Evolutionary conservation across 2,113 vertebrate species (phyloP), one percentile per base, ranked within the genome.

Genomic region (Cyanoderma ruficeps): DNA sequence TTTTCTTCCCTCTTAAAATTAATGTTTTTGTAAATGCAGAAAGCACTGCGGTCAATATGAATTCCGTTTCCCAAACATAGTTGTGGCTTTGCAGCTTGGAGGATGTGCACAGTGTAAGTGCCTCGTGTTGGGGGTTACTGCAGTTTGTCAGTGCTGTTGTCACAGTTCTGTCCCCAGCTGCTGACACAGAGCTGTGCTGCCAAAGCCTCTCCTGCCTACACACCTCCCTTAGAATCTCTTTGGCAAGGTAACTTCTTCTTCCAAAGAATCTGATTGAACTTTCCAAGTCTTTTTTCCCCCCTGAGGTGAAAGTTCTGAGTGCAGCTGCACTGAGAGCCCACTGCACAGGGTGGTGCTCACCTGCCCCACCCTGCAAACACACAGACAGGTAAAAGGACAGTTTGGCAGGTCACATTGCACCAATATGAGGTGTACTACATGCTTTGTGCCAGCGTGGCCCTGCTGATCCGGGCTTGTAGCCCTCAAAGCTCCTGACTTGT

Each of bases 251-350:
- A 30, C 37, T 39, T 24, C 39, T 59, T 53, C 22, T 46, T 59
- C 37, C 10, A 30, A 33, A n/a, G 37, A 84, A 35, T 83, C 63
- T 37, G 47, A 56, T 12, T 55, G 33, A 65, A 16, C 10, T 85
- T 69, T 44, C 7, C 15, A 13, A 84, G 35, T 56, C 4, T 59
- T 42, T 39, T 8, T 8, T 2, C 24, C 49, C 53, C 55, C 7
- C 13, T 7, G 16, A 50, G 28, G 31, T 55, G 63, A 92, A 30
- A 9, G 19, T 25, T 24, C 1, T 0, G 0, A 20, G 41, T 83
- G 55, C 67, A 46, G 57, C n/a, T 50, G 15, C 35, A 5, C 30
- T 64, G 61, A 16, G 57, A 69, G 5, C 28, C 8, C 3, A 2
- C n/a, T 31, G 50, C 42, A 11, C 15, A 21, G n/a, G 41, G 18